phyloP scores from a whole-genome alignment of 2,113 vertebrate species.

The Rhadina sibilatrix region DNA sequence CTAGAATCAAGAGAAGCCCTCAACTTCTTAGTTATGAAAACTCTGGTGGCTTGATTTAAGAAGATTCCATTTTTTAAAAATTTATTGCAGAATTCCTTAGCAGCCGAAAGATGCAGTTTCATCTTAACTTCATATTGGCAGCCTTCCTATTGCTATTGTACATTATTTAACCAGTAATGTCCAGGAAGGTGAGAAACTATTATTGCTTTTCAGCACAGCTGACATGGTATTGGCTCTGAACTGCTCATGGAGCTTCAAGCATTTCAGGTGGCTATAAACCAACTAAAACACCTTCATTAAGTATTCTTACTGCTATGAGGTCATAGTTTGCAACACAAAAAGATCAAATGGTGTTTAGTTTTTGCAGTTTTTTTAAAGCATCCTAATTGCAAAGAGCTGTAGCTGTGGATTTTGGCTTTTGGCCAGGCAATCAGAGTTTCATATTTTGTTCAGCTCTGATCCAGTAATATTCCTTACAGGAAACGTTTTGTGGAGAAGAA shows the following conservation, averaged over 20 bases:
- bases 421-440: slow-evolving; percentile 68
- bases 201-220: slow-evolving; percentile 65
- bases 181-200: slow-evolving; percentile 73
- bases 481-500: slow-evolving; percentile 56
- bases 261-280: slow-evolving; percentile 70
- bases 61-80: not conserved
- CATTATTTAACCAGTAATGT: slow-evolving; percentile 68
- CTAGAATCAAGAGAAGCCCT: not conserved
- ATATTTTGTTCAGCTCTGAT: slow-evolving; percentile 75
- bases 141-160: slow-evolving; percentile 36
- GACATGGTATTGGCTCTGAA: slow-evolving; percentile 61
- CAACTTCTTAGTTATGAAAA: slow-evolving; percentile 4
- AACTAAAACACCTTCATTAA: slow-evolving; percentile 71
- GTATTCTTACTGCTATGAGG: slow-evolving; percentile 65
- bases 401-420: slow-evolving; percentile 68
- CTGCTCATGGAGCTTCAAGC: slow-evolving; percentile 49
- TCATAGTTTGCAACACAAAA: slow-evolving; percentile 61
- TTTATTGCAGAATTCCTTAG: slow-evolving; percentile 31
- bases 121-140: slow-evolving; percentile 52
- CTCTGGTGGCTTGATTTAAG: slow-evolving; percentile 59
- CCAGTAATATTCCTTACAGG: slow-evolving; percentile 69
- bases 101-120: slow-evolving; percentile 59
- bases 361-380: not conserved
- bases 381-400: slow-evolving; percentile 59
- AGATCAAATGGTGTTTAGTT: slow-evolving; percentile 66